phyloP scores from a whole-genome alignment of 2,888 invertebrate species.

The Zaprionus obscuricornis region DNA sequence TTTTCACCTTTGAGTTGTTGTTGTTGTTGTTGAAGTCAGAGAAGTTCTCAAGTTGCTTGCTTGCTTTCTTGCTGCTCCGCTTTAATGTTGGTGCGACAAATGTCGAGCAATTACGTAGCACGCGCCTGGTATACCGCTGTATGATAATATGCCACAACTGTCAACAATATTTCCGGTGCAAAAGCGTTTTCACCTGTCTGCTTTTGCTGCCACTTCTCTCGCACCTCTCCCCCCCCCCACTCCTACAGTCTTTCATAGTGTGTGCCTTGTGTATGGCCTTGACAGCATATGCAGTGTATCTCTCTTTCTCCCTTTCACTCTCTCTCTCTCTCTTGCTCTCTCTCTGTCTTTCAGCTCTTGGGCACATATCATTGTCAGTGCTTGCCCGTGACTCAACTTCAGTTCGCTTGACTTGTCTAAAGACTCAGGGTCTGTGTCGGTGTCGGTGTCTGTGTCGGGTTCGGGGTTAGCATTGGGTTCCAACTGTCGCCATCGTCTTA shows the following conservation, averaged over 20 bases:
- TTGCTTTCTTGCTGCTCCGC: too few species aligned
- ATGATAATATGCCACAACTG: conserved; percentile 80
- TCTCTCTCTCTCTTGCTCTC: too few species aligned
- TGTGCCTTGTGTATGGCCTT: conserved; percentile 32
- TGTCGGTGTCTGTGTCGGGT: too few species aligned
- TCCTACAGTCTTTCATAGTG: background rate
- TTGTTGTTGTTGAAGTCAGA: too few species aligned
- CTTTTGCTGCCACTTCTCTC: background rate
- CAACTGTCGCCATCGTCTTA: conserved; percentile 73
- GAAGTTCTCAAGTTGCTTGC: conserved; percentile 16
- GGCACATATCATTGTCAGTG: conserved; percentile 73
- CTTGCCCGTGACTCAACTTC: conserved; percentile 63
- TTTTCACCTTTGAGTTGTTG: too few species aligned
- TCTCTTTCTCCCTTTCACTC: too few species aligned
- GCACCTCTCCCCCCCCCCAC: background rate
- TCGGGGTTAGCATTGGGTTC: too few species aligned
- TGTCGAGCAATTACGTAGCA: conserved; percentile 52
- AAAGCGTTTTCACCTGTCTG: too few species aligned
- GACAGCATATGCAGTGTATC: conserved; percentile 24
- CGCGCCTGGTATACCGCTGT: conserved; percentile 41
- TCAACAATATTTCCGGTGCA: conserved; percentile 75
- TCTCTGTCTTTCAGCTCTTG: conserved; percentile 37
- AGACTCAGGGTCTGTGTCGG: conserved; percentile 69
- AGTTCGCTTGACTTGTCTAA: conserved; percentile 76
- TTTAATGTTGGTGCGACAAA: conserved; percentile 48